Evolutionary conservation across 2,888 invertebrate species (phyloP).

Genomic region (Megaustenia siamemsis): DNA sequence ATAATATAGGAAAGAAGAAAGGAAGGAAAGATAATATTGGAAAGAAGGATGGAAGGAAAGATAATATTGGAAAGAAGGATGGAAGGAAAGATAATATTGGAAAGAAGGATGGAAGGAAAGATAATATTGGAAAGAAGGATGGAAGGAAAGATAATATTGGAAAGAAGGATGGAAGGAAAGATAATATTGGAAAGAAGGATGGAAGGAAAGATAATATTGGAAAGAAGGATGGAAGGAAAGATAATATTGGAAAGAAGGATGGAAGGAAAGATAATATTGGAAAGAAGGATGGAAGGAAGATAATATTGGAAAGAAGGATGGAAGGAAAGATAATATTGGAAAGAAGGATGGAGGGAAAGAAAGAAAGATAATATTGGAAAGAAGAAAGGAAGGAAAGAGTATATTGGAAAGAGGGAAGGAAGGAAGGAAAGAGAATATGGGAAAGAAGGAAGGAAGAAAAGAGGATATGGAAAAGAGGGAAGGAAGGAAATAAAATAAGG

Average conservation of each 20-base stretch:
- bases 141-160: neutral
- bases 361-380: neutral
- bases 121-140: neutral
- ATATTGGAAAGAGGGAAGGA: no score
- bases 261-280: neutral
- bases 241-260: neutral
- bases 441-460: no score
- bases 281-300: neutral
- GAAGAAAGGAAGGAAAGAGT: neutral
- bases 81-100: no score
- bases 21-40: no score
- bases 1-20: no score
- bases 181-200: neutral
- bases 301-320: no score
- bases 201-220: neutral
- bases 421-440: no score
- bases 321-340: neutral
- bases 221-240: neutral
- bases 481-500: no score
- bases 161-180: neutral
- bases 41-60: no score
- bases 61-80: no score
- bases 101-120: no score
- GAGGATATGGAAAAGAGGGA: no score
- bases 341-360: neutral